Conservation (phyloP, 64 coral and sea anemone genomes). For the Cladopsammia gracilis region DNA sequence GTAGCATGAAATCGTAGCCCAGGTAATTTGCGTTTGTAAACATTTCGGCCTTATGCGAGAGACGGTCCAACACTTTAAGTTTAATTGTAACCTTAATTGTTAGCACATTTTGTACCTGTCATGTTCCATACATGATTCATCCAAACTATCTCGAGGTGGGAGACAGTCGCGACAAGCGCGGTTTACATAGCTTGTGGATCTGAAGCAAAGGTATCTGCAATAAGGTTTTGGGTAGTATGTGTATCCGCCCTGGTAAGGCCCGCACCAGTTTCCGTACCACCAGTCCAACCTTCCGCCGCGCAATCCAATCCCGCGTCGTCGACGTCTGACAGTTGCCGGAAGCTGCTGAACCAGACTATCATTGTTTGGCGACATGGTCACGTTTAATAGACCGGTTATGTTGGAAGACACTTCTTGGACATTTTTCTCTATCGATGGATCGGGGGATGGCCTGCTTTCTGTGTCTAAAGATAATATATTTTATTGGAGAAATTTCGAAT, state of each 20-base stretch:
- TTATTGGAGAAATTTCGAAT: too few relatives aligned
- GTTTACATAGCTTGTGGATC: slow-evolving; percentile 35
- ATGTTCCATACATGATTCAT: slow-evolving; percentile 64
- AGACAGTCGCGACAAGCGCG: slow-evolving; percentile 41
- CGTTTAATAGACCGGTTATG: not conserved
- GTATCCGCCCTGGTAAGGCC: slow-evolving; percentile 46
- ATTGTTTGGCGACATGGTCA: not conserved
- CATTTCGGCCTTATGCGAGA: too few relatives aligned
- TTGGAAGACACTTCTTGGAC: not conserved
- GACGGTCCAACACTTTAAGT: too few relatives aligned
- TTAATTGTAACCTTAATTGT: not conserved
- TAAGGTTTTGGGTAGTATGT: slow-evolving; percentile 1
- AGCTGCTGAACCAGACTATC: not conserved
- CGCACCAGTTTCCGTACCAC: slow-evolving; percentile 77
- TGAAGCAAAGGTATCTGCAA: not conserved
- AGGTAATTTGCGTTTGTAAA: too few relatives aligned
- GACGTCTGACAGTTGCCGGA: not conserved
- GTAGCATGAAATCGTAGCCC: too few relatives aligned
- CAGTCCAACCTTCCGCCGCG: slow-evolving; percentile 19
- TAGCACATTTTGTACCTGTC: slow-evolving; percentile 40
- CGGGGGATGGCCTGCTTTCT: not conserved
- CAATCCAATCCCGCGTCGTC: slow-evolving; percentile 5
- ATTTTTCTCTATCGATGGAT: not conserved
- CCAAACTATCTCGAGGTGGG: slow-evolving; percentile 42
- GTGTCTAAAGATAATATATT: too few relatives aligned